Evolutionary conservation across 2,797 vertebrate species (phyloP).

Genomic region (Acanthurus lineatus): DNA sequence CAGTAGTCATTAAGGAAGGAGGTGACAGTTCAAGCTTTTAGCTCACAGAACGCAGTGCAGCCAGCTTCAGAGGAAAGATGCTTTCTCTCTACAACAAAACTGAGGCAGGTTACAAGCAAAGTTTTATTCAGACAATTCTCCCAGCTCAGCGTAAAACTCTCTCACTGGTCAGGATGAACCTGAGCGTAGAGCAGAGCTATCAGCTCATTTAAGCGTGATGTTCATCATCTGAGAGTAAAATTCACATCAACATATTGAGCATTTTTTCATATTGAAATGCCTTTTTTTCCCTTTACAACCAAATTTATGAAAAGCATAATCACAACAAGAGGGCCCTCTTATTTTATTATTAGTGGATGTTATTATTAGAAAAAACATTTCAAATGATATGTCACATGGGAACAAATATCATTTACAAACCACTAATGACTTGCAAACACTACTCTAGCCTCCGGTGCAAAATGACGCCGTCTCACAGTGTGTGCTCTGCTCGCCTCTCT

Average conservation of each 20-base stretch:
- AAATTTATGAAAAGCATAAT: conserved; percentile 91
- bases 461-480: conserved; percentile 88
- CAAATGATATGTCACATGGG: conserved; percentile 99
- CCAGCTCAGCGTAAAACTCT: conserved; percentile 23
- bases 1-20: conserved; percentile 79
- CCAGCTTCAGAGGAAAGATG: conserved; percentile 55
- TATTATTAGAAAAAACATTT: conserved; percentile 97
- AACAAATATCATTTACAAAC: conserved; percentile 99
- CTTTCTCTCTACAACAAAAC: conserved; percentile 63
- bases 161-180: conserved; percentile 30
- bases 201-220: conserved; percentile 81
- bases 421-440: conserved; percentile 98
- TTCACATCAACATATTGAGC: conserved; percentile 69
- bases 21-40: conserved; percentile 80
- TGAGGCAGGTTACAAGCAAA: conserved; percentile 16
- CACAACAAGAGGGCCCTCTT: conserved; percentile 93
- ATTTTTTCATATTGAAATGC: conserved; percentile 83
- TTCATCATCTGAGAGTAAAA: conserved; percentile 82
- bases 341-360: conserved; percentile 98
- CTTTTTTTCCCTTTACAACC: conserved; percentile 61
- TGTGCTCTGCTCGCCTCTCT: conserved; percentile 85
- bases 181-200: conserved; percentile 40
- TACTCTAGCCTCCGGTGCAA: conserved; percentile 94
- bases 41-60: conserved; percentile 46
- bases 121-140: conserved; percentile 34